A percentile compares a stretch with the other conserved stretches of the same genome.
phyloP scores from a whole-genome alignment of 2,888 invertebrate genomes.

The Caenorhabditis zanzibari region DNA sequence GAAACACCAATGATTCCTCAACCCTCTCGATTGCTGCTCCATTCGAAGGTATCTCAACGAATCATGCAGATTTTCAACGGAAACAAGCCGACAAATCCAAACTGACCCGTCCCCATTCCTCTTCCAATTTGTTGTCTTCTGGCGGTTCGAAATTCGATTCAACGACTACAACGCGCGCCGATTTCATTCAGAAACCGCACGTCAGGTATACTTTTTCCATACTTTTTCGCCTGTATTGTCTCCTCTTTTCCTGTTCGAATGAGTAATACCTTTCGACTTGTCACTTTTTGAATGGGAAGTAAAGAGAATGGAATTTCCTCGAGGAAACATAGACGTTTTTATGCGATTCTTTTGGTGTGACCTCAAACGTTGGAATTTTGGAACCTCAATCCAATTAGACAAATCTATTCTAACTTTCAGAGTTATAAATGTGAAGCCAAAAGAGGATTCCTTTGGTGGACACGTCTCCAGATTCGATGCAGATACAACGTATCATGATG shows the following conservation, averaged over 20 bases:
- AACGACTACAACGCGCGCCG: slow-evolving; percentile 35
- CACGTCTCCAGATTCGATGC: slow-evolving; percentile 53
- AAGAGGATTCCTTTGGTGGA: slow-evolving; percentile 32
- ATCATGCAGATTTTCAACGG: slow-evolving; percentile 54
- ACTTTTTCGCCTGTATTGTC: slow-evolving; percentile 11
- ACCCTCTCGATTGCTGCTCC: slow-evolving; percentile 19
- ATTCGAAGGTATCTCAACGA: slow-evolving; percentile 43
- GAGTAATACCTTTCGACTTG: slow-evolving; percentile 31
- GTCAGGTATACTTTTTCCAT: slow-evolving; percentile 33
- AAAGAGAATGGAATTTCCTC: slow-evolving; percentile 20
- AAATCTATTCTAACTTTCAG: slow-evolving; percentile 50
- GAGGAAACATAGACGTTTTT: slow-evolving; percentile 23
- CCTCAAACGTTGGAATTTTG: slow-evolving; percentile 12
- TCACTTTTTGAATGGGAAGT: slow-evolving; percentile 26
- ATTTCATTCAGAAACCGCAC: slow-evolving; percentile 55
- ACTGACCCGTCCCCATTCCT: slow-evolving; percentile 42
- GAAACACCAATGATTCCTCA: slow-evolving; percentile 47
- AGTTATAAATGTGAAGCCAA: slow-evolving; percentile 61
- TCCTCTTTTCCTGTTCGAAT: slow-evolving; percentile 28
- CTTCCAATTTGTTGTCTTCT: slow-evolving; percentile 34
- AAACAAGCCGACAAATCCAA: slow-evolving; percentile 46
- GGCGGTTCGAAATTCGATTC: slow-evolving; percentile 38
- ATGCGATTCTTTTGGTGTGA: slow-evolving; percentile 26
- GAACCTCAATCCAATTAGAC: slow-evolving; percentile 16
- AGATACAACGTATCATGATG: slow-evolving; percentile 64